phyloP scores from a whole-genome alignment of 1,140 invertebrate species.

The Cepaea nemoralis region DNA sequence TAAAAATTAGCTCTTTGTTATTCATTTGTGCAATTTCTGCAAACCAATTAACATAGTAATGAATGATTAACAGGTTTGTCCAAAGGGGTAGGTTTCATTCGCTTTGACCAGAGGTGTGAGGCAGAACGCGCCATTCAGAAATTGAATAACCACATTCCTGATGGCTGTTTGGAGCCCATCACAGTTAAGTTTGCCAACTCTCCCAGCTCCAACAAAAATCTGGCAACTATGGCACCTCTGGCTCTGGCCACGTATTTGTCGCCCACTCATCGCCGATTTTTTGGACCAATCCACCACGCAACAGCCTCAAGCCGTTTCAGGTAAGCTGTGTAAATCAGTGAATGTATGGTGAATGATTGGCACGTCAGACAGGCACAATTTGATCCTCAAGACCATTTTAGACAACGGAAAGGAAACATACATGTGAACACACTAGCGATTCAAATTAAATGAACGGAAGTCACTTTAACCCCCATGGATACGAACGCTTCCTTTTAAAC shows the following conservation, averaged over 20 bases:
- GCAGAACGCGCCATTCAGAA: constrained; percentile 98
- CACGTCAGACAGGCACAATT: too few species aligned
- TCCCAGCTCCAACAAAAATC: constrained; percentile 71
- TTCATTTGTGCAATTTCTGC: too few species aligned
- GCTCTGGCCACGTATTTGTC: constrained; percentile 84
- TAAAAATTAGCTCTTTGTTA: too few species aligned
- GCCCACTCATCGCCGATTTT: constrained; percentile 85
- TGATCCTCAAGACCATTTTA: too few species aligned
- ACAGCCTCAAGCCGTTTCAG: constrained; percentile 87
- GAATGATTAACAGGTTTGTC: constrained; percentile 82
- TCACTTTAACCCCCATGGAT: too few species aligned
- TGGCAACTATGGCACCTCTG: constrained; percentile 62
- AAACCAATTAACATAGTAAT: neutral
- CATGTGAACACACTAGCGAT: too few species aligned
- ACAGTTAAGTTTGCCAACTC: constrained; percentile 99
- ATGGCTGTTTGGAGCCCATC: constrained; percentile 93
- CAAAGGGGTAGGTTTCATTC: constrained; percentile 98
- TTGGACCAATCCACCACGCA: constrained; percentile 92
- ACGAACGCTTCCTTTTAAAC: too few species aligned
- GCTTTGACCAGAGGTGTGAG: constrained; percentile 97
- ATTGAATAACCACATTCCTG: constrained; percentile 94
- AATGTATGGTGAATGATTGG: too few species aligned
- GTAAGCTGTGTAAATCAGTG: too few species aligned
- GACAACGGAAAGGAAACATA: too few species aligned
- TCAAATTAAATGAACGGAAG: too few species aligned